phyloP scores from a whole-genome alignment of 2,113 vertebrate species.

The Lonchura striata region DNA sequence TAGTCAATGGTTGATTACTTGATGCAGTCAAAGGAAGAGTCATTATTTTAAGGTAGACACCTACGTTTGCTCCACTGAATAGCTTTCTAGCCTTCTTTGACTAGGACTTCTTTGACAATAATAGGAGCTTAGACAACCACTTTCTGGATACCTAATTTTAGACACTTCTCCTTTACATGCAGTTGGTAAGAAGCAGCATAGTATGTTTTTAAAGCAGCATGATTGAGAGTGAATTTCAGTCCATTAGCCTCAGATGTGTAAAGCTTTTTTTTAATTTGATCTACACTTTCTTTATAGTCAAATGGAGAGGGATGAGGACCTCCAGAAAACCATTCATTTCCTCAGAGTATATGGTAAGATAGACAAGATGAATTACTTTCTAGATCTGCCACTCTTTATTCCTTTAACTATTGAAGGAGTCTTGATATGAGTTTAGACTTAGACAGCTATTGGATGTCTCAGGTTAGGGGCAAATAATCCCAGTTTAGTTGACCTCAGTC shows the following conservation, averaged over 20 bases:
- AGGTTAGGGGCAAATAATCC: background rate
- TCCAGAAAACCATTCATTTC: background rate
- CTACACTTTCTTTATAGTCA: background rate
- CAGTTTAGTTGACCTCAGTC: background rate
- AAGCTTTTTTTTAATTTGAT: background rate
- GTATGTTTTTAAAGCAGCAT: background rate
- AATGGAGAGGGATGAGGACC: background rate
- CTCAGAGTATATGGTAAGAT: background rate
- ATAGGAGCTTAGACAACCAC: background rate
- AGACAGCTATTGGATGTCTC: background rate
- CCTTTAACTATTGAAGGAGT: background rate
- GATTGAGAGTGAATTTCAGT: background rate
- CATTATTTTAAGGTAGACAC: constrained; percentile 10
- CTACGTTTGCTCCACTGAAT: background rate
- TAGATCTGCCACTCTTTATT: background rate
- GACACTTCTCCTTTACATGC: background rate
- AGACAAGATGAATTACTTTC: background rate
- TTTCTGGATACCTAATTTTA: constrained; percentile 25
- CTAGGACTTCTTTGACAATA: background rate
- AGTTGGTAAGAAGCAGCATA: background rate
- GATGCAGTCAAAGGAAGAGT: background rate
- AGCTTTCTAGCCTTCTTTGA: constrained; percentile 17
- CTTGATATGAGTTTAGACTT: background rate
- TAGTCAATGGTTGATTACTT: background rate
- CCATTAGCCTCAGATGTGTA: background rate